Percentiles rank a stretch among this genome's conserved stretches.
phyloP scores from a whole-genome alignment of 2,888 invertebrate species.

The Hyalella azteca region DNA sequence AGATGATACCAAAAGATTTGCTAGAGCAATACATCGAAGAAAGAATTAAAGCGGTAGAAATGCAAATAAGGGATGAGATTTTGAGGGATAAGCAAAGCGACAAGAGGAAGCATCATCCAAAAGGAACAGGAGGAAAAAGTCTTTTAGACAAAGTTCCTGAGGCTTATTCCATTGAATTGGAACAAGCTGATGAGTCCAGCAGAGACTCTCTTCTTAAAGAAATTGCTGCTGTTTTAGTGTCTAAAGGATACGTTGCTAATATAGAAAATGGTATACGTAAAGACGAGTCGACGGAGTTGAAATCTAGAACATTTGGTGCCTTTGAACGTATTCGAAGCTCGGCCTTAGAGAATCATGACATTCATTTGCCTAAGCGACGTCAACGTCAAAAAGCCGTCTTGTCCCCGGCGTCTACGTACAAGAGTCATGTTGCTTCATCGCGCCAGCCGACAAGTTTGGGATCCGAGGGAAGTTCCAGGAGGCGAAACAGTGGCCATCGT shows the following conservation, averaged over 20 bases:
- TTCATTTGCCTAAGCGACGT: background rate
- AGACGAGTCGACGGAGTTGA: background rate
- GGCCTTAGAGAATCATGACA: background rate
- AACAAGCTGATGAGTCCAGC: conserved; percentile 39
- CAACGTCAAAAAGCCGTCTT: background rate
- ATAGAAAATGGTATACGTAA: background rate
- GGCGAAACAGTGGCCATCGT: background rate
- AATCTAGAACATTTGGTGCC: background rate
- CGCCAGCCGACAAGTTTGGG: conserved; percentile 14
- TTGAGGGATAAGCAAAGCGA: conserved; percentile 34
- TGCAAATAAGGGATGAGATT: conserved; percentile 50
- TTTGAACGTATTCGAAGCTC: background rate
- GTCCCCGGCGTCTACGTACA: conserved; percentile 16
- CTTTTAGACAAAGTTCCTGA: conserved; percentile 34
- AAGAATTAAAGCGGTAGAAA: conserved; percentile 47
- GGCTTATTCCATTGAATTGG: background rate
- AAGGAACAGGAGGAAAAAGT: background rate
- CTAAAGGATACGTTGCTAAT: conserved; percentile 43
- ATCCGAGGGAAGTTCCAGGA: background rate
- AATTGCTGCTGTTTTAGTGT: conserved; percentile 49
- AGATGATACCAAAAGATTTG: conserved; percentile 38
- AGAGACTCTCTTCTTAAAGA: conserved; percentile 45
- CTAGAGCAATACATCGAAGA: conserved; percentile 49
- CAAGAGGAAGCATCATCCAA: background rate
- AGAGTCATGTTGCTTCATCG: conserved; percentile 17